Evolutionary conservation across 2,113 vertebrate genomes (phyloP), one percentile per base, ranked within the genome.

Genomic region (Theropithecus gelada): DNA sequence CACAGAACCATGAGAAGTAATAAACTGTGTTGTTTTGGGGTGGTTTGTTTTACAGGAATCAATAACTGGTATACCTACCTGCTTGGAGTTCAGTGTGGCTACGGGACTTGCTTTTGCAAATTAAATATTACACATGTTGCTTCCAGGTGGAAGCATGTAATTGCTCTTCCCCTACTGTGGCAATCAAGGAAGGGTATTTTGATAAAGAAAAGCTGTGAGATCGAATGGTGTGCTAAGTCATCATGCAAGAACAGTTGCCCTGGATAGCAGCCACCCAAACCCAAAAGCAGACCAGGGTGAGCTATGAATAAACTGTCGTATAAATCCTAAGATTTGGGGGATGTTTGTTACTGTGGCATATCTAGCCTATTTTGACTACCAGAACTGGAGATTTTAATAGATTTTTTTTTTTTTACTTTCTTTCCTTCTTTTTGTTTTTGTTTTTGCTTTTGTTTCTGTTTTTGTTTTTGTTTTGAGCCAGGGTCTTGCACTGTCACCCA

Each of bases 321-420:
- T 30, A 66, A 80, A 57, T 32, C 22, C 55, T 82, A 59, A 43
- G 43, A 72, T 55, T 50, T 52, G 59, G 83, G 9, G 50, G 38
- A 38, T 85, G 13, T 66, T 66, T 81, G 68, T 64, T 57, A n/a
- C 25, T 66, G 20, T 22, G n/a, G 20, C 12, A 8, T 73, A 45
- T 48, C 73, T 48, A 84, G 38, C 48, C 20, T 7, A 32, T 64
- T 61, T n/a, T 32, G 18, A 68, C 38, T 22, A 79, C 18, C 20
- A 81, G 40, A 76, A 66, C 70, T 59, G 48, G 66, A 76, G 75
- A 75, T 68, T 90, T 66, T 55, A 95, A 83, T 43, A 96, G 85
- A 66, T 13, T 75, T 88, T 94, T 90, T 79, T 5, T 64, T 6
- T 30, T 2, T 30, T 50, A 14, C 48, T 50, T 50, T 50, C 48